These are phyloP conservation scores for Ornithoptera priamus DNA, from an alignment of 2,888 invertebrate genomes.

Conservation along the genomic window DNA sequence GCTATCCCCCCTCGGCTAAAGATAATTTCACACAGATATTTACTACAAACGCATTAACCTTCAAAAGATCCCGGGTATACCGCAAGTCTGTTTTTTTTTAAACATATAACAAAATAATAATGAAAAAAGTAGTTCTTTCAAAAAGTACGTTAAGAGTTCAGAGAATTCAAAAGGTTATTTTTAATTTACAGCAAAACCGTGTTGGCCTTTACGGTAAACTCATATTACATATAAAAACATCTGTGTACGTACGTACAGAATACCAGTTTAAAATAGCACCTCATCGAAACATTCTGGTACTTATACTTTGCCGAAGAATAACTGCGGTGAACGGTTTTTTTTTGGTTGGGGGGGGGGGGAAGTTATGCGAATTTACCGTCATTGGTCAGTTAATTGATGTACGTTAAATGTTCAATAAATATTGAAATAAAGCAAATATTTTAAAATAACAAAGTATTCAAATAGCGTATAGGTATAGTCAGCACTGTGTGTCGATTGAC, in stretches of 20 bases:
- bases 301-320: not conserved
- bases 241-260: not conserved
- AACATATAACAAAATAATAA: not conserved
- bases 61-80: constrained; percentile 40
- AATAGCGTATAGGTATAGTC: no score
- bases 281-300: not conserved
- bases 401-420: not conserved
- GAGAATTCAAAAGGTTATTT: no score
- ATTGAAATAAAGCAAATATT: no score
- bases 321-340: not conserved
- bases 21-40: constrained; percentile 42
- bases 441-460: no score
- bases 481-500: no score
- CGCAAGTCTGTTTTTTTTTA: constrained; percentile 30
- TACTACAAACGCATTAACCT: constrained; percentile 52
- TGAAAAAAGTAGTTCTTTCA: no score
- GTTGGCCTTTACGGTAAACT: not conserved
- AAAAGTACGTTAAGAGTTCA: no score
- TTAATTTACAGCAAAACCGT: no score
- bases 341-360: no score
- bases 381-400: not conserved
- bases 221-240: not conserved
- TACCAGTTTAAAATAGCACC: not conserved
- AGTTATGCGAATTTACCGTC: no score
- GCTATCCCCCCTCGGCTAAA: constrained; percentile 35